These are phyloP conservation scores for Brachionus angularis DNA, from an alignment of 1,140 invertebrate species.

Conservation along the genomic window DNA sequence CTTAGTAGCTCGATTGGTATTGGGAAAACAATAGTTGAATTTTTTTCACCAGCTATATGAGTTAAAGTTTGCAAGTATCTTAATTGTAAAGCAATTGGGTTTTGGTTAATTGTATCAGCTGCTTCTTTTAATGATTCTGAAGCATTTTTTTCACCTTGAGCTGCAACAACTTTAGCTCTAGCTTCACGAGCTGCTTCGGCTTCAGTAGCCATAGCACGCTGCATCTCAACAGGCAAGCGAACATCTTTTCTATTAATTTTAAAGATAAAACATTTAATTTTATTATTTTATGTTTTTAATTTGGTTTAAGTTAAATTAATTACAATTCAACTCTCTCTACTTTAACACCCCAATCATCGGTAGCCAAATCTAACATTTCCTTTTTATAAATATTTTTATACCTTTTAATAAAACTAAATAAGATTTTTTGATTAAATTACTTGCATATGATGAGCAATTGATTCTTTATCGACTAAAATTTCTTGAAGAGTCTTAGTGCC, in stretches of 20 bases:
- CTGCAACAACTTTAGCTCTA: conserved; percentile 50
- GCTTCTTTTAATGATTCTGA: conserved; percentile 41
- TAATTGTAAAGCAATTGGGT: conserved; percentile 78
- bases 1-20: conserved; percentile 81
- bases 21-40: conserved; percentile 94
- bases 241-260: conserved; percentile 49
- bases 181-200: conserved; percentile 54
- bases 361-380: conserved; percentile 25
- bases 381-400: neutral
- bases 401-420: neutral
- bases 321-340: conserved; percentile 42
- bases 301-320: neutral
- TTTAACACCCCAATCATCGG: conserved; percentile 44
- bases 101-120: conserved; percentile 44
- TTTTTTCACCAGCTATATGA: conserved; percentile 92
- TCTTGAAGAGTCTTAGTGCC: conserved; percentile 45
- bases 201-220: conserved; percentile 54
- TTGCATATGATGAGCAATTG: conserved; percentile 39
- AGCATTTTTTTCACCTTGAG: conserved; percentile 44
- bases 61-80: conserved; percentile 76
- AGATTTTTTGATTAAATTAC: neutral
- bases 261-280: too few relatives aligned
- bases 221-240: conserved; percentile 49
- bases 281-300: neutral
- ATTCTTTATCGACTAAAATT: conserved; percentile 44